Base-by-base conservation (phyloP, 92 coral and sea anemone species). In the Siderastrea radians region DNA sequence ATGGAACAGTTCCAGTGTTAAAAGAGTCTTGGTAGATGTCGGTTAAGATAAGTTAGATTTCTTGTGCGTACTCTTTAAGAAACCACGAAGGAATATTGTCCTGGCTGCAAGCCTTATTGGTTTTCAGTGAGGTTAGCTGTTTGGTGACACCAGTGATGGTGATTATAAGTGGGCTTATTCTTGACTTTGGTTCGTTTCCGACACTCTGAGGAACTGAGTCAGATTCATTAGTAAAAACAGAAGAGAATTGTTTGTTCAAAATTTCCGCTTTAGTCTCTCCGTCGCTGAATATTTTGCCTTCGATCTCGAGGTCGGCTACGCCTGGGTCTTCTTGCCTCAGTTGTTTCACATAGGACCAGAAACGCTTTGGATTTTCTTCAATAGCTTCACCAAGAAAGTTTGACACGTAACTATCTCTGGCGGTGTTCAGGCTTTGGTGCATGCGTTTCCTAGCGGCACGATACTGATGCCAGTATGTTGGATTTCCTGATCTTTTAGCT, bases 401-500 rank as follows among this genome's bases (percentile, higher is more conserved):
- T 8, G 72, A 64, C 11, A 83, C 55, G 71, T 88, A 74, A 52
- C 13, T 64, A 17, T 88, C 91, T 50, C 81, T 80, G 15, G 86
- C 78, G 3, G 66, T 52, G 47, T 83, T 83, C 16, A 89, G 54
- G 43, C 70, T 81, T 76, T 83, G 75, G 50, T 84, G 88, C 54
- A 89, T 9, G 47, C 80, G 65, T 83, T 83, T 83, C 14, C 92
- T 89, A 68, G 80, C 92, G 9, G 85, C 3, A 46, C 79, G 74
- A 76, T 68, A 83, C 66, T 76, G 59, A 59, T 67, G 43, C 92
- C 88, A 89, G 78, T 89, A 72, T 47, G 58, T 8, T 13, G 47
- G 44, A 19, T 67, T 66, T 48, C 92, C 88, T 7, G 92, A 75
- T 77, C 70, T 77, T 71, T 83, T 89, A 3, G 85, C 92, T 62